Evolutionary conservation across 2,888 invertebrate species (phyloP).

Genomic region (Clusia tigrina): DNA sequence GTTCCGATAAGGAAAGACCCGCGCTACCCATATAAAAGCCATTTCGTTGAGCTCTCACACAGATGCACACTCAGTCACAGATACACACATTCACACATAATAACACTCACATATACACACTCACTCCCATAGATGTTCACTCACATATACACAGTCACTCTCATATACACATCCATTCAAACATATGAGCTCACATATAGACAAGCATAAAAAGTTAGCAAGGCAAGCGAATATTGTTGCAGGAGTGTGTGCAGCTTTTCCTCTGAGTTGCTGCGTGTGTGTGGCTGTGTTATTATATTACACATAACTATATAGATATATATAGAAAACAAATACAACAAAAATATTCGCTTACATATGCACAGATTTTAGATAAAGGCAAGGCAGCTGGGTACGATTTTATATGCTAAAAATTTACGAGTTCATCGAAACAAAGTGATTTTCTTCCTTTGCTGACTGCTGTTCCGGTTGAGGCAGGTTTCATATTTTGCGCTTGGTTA

Average conservation of each 20-base stretch:
- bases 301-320: not conserved
- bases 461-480: constrained; percentile 32
- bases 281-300: no score
- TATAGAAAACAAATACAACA: not conserved
- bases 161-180: not conserved
- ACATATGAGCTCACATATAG: not conserved
- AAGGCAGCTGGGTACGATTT: constrained; percentile 7
- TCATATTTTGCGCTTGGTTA: constrained; percentile 17
- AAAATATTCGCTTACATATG: no score
- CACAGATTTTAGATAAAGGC: constrained; percentile 20
- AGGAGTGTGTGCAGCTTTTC: no score
- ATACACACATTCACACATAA: constrained; percentile 11
- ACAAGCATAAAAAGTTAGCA: not conserved
- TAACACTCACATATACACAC: constrained; percentile 11
- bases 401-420: not conserved
- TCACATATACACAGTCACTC: not conserved
- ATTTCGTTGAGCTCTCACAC: no score
- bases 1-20: constrained; percentile 55
- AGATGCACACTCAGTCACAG: constrained; percentile 1
- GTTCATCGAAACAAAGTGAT: constrained; percentile 8
- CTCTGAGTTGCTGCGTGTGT: no score
- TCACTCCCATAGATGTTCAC: not conserved
- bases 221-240: no score
- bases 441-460: constrained; percentile 15
- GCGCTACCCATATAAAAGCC: constrained; percentile 25